Evolutionary conservation across 2,797 vertebrate genomes (phyloP), one percentile per base, ranked within the genome.

Genomic region (Xyrichtys novacula): DNA sequence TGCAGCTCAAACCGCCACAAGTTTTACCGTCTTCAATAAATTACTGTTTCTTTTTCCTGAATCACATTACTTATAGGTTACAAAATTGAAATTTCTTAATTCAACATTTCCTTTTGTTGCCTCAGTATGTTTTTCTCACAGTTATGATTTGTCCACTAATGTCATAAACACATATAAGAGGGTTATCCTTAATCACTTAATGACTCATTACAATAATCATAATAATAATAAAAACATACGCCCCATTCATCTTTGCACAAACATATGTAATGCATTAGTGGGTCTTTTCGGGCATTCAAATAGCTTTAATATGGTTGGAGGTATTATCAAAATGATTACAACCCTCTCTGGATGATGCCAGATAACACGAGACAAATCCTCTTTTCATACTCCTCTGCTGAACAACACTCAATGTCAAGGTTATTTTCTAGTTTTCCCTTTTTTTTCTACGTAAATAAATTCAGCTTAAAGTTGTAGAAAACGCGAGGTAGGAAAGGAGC

Each of bases 161-260:
- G 16, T 25, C 56, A 19, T 88, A 79, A 87, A 90, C 87, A 85
- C 74, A 77, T 92, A 91, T 92, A 91, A 93, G 89, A 92, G 87
- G 84, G 65, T 91, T 91, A 90, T 53, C 61, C 7, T 43, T 82
- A 80, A 85, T 56, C 76, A 78, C 84, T 88, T 88, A 90, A 89
- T 91, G 86, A 84, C 75, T 91, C 76, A 88, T 83, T 92, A 85
- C 32, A 77, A 74, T 72, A 76, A 85, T 53, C 3, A 11, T 34
- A 3, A 2, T 14, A 10, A 7, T 7, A 7, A 78, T 72, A 74
- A 56, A 75, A 76, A 87, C 82, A 90, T 85, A 88, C 80, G 46
- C 54, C 60, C 68, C 62, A 88, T 89, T 65, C 28, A 76, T 78
- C 84, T 91, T 89, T 91, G 81, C 83, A 87, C 70, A 52, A 88